Evolutionary conservation across 2,888 invertebrate species (phyloP), one percentile per base, ranked within the genome.

Genomic region (Hemaris fuciformis): DNA sequence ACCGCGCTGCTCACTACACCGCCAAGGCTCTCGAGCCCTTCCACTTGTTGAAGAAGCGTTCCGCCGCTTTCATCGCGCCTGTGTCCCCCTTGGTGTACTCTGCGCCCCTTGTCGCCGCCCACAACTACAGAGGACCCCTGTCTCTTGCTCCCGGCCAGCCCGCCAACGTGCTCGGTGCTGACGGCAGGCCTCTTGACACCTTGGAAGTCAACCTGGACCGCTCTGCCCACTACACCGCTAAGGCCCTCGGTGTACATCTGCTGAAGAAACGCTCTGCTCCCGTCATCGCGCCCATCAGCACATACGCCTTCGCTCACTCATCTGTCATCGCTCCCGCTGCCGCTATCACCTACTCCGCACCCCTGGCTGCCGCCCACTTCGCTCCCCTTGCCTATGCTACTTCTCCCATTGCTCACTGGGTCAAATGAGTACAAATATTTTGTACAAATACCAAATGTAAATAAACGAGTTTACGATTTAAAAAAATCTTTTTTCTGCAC

Each of bases 91-190:
- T 61, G n/a, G 25, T 34, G n/a, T 57, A 57, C 25, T 61, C 60
- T 45, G 60, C 57, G 60, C 60, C 65, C 63, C 5, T 59, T 38
- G 38, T 60, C 59, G 70, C 67, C 59, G 67, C 61, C 42, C 66
- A 57, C 67, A 88, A 88, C 81, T 89, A 88, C 78, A 81, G 87
- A 64, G 88, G 84, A 15, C 89, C 89, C 8, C 79, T 89, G 67
- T 91, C 91, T 15, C 81, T 91, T 63, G 89, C 89, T 0, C 91
- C 89, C 8, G 88, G 90, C 89, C 8, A 88, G 90, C 91, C 91
- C 65, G 91, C 91, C 71, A 85, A 85, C 76, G 79, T 91, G 63
- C 73, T 90, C 61, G 89, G 76, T 4, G 81, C 89, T 15, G 89
- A 88, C 68, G 91, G 91, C 76, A 84, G 89, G 74, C 91, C 91